phyloP scores from a whole-genome alignment of 2,797 vertebrate genomes.

The Micrastur ruficollis region DNA sequence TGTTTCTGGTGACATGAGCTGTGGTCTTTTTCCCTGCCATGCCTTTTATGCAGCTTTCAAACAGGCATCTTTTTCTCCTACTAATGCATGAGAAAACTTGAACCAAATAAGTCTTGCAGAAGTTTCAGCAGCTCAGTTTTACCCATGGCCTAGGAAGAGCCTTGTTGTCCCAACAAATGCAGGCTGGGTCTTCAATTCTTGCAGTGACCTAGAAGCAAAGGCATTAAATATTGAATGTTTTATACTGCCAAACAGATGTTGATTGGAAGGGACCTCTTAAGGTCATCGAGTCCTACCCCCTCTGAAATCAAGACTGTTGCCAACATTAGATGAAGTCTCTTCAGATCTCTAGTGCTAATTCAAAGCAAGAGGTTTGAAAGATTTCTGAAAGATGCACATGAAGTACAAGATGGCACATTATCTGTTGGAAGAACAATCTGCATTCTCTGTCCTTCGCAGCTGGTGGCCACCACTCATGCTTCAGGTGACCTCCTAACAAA shows the following conservation, averaged over 20 bases:
- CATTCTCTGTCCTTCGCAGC: neutral
- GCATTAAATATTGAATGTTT: neutral
- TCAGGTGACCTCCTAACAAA: neutral
- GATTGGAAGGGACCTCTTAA: neutral
- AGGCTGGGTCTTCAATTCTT: neutral
- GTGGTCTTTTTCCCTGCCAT: neutral
- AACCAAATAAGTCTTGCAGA: neutral
- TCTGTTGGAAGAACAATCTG: neutral
- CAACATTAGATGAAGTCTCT: neutral
- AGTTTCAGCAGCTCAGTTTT: neutral
- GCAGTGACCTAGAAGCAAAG: neutral
- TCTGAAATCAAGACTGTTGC: neutral
- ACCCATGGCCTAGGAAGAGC: neutral
- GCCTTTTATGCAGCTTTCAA: neutral
- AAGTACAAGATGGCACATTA: neutral
- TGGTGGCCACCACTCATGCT: neutral
- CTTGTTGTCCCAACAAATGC: neutral
- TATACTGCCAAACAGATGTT: neutral
- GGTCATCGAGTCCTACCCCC: accelerated
- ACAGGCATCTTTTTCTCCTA: neutral
- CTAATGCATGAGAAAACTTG: neutral
- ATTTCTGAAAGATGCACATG: neutral
- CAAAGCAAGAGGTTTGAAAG: neutral
- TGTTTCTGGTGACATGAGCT: neutral
- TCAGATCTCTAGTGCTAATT: neutral